phyloP scores from a whole-genome alignment of 2,113 vertebrate genomes.

The Muntiacus reevesi region DNA sequence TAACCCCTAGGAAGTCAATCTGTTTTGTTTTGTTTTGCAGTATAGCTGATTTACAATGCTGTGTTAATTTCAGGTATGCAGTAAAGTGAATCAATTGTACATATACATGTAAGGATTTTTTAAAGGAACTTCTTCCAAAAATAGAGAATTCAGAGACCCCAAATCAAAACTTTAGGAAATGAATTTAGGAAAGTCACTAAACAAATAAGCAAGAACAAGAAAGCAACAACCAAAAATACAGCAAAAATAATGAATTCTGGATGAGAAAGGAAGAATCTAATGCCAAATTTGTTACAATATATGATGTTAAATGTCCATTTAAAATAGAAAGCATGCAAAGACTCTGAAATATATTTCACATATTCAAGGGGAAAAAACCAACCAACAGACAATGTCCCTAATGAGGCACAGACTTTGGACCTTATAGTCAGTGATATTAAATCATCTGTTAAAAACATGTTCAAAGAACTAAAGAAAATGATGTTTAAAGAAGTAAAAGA shows the following conservation, averaged over 20 bases:
- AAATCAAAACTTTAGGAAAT: not conserved
- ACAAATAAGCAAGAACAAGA: not conserved
- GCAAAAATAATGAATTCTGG: not conserved
- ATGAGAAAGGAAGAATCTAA: too few relatives aligned
- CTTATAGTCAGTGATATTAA: not conserved
- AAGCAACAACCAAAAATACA: not conserved
- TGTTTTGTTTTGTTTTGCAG: not conserved
- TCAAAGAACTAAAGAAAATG: not conserved
- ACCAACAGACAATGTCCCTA: not conserved
- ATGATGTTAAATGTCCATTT: not conserved
- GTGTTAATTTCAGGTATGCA: not conserved
- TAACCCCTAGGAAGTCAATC: not conserved
- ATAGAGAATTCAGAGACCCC: not conserved
- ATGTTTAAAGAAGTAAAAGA: not conserved
- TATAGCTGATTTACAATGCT: not conserved
- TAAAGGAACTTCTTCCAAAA: not conserved
- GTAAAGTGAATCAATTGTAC: not conserved
- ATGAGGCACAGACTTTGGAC: not conserved
- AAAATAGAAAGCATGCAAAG: not conserved
- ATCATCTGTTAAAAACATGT: not conserved
- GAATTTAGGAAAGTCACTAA: not conserved
- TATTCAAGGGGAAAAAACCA: not conserved
- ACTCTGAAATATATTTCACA: not conserved
- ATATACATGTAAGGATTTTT: not conserved
- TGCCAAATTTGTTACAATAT: not conserved